phyloP scores from a whole-genome alignment of 1,140 invertebrate genomes.

The Caenorhabditis inopinata region DNA sequence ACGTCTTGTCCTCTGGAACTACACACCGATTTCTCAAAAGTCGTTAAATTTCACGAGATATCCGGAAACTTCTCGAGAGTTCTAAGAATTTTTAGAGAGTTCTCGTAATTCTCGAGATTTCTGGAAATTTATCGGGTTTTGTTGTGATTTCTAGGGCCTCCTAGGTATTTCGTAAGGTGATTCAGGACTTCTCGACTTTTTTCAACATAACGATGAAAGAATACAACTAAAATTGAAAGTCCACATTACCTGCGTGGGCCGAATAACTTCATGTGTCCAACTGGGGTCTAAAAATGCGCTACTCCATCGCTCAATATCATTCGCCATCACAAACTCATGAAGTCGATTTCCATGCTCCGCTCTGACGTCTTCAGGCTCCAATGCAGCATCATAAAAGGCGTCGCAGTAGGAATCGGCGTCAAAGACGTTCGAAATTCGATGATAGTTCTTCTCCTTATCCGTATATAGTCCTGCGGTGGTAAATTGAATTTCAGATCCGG shows the following conservation, averaged over 20 bases:
- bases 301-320: slow-evolving; percentile 65
- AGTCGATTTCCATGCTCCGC: slow-evolving; percentile 57
- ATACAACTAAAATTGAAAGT: background rate
- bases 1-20: no score
- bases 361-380: slow-evolving; percentile 53
- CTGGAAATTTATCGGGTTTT: no score
- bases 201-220: background rate
- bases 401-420: slow-evolving; percentile 61
- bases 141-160: no score
- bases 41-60: no score
- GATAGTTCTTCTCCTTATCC: slow-evolving; percentile 56
- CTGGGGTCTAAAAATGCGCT: slow-evolving; percentile 62
- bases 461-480: slow-evolving; percentile 61
- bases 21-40: no score
- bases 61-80: no score
- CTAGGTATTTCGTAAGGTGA: no score
- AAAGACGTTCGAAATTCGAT: slow-evolving; percentile 58
- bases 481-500: slow-evolving; percentile 64
- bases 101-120: no score
- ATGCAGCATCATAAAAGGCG: slow-evolving; percentile 60
- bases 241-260: slow-evolving; percentile 50
- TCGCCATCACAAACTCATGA: slow-evolving; percentile 63
- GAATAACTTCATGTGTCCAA: slow-evolving; percentile 65
- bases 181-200: no score
- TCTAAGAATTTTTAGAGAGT: no score